These are phyloP conservation scores for Meloe dianella DNA, from an alignment of 2,888 invertebrate genomes.

Conservation along the genomic window DNA sequence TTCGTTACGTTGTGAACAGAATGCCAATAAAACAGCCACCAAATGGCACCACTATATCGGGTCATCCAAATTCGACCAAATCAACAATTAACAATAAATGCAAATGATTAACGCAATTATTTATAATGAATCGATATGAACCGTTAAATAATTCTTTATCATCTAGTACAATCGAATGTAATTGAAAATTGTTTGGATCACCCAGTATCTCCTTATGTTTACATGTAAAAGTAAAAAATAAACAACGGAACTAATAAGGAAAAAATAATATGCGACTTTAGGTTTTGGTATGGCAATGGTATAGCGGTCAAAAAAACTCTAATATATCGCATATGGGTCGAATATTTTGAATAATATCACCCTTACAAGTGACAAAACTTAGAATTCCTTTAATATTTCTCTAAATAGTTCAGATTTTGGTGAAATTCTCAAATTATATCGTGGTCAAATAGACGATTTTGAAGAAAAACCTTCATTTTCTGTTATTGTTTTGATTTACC, in stretches of 20 bases:
- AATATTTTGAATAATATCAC: slow-evolving; percentile 21
- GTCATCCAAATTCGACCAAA: neutral
- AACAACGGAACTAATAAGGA: neutral
- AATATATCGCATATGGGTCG: slow-evolving; percentile 27
- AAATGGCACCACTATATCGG: neutral
- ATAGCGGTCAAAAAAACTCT: neutral
- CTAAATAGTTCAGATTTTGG: neutral
- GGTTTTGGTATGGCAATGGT: no score
- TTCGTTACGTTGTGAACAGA: slow-evolving; percentile 16
- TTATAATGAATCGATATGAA: no score
- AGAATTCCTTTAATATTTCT: no score
- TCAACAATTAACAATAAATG: no score
- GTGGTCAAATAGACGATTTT: no score
- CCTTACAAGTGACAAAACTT: neutral
- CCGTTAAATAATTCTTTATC: no score
- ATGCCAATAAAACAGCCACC: neutral
- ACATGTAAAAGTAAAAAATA: neutral
- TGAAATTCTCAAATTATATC: no score
- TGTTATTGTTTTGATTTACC: no score
- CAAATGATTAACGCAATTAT: no score
- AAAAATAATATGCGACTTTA: neutral
- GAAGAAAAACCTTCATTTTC: slow-evolving; percentile 20
- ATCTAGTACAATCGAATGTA: no score
- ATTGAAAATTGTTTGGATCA: no score
- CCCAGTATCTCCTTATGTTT: neutral